Conservation (phyloP, 2,797 vertebrate species). For the Kryptopterus vitreolus region DNA sequence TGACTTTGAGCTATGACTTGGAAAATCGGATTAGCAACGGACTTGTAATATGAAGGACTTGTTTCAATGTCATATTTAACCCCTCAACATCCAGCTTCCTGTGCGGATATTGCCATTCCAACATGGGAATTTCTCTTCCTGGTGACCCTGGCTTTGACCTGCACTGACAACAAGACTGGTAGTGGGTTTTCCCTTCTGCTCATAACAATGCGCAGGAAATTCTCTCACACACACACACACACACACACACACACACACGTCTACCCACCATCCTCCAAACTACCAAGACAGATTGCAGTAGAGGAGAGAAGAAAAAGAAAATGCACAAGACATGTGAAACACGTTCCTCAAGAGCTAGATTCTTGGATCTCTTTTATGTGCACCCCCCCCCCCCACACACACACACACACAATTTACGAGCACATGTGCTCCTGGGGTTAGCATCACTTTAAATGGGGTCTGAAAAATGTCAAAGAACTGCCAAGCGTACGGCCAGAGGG, state of each 20-base stretch:
- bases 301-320: neutral
- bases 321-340: slow-evolving; percentile 29
- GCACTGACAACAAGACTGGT: slow-evolving; percentile 23
- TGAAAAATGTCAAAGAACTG: slow-evolving; percentile 25
- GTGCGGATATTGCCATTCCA: neutral
- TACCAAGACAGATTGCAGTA: slow-evolving; percentile 16
- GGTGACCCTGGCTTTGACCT: neutral
- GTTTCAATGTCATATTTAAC: neutral
- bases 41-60: neutral
- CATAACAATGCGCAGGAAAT: slow-evolving; percentile 41
- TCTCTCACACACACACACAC: slow-evolving; percentile 47
- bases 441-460: neutral
- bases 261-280: neutral
- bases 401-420: slow-evolving; percentile 34
- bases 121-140: neutral
- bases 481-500: slow-evolving; percentile 1
- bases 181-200: slow-evolving; percentile 18
- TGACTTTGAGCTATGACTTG: neutral
- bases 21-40: neutral
- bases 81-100: neutral
- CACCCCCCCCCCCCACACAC: too few relatives aligned
- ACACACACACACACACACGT: slow-evolving; percentile 45
- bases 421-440: slow-evolving; percentile 19
- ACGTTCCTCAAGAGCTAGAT: slow-evolving; percentile 13
- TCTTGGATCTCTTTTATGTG: slow-evolving; percentile 22